phyloP scores from a whole-genome alignment of 2,797 vertebrate species.

The Lithobates sylvaticus region DNA sequence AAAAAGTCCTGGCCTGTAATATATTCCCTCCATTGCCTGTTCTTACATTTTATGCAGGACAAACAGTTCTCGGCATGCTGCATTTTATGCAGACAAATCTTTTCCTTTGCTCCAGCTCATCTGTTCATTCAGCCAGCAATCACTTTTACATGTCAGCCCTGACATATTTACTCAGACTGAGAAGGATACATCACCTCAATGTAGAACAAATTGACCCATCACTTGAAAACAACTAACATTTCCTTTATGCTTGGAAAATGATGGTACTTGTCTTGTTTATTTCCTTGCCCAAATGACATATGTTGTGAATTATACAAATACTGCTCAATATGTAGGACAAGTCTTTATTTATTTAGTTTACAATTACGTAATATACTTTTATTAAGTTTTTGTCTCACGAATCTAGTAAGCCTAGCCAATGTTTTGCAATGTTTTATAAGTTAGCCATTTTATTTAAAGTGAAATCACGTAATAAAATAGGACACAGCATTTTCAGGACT shows the following conservation, averaged over 20 bases:
- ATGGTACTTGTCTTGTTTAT: slow-evolving; percentile 63
- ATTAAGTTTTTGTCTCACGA: background rate
- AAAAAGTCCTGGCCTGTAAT: background rate
- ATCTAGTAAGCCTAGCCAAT: background rate
- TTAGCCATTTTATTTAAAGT: background rate
- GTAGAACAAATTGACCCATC: slow-evolving; percentile 18
- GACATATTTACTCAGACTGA: slow-evolving; percentile 36
- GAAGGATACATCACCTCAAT: slow-evolving; percentile 59
- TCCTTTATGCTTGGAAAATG: slow-evolving; percentile 59
- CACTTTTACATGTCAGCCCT: slow-evolving; percentile 63
- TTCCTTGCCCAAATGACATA: slow-evolving; percentile 58
- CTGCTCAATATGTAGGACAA: slow-evolving; percentile 2
- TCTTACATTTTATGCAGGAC: slow-evolving; percentile 38
- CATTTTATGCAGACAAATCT: slow-evolving; percentile 50
- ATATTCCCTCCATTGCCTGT: slow-evolving; percentile 19
- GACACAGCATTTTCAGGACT: background rate
- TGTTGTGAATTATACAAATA: slow-evolving; percentile 37
- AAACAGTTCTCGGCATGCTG: slow-evolving; percentile 34
- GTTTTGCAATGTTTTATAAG: background rate
- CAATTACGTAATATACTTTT: slow-evolving; percentile 9
- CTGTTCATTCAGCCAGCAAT: slow-evolving; percentile 63
- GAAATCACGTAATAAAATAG: background rate
- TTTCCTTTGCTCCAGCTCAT: slow-evolving; percentile 54
- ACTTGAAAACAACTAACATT: slow-evolving; percentile 56
- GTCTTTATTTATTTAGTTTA: background rate